Base-by-base conservation (phyloP, 1,140 invertebrate genomes). In the Eubasilissa regina region DNA sequence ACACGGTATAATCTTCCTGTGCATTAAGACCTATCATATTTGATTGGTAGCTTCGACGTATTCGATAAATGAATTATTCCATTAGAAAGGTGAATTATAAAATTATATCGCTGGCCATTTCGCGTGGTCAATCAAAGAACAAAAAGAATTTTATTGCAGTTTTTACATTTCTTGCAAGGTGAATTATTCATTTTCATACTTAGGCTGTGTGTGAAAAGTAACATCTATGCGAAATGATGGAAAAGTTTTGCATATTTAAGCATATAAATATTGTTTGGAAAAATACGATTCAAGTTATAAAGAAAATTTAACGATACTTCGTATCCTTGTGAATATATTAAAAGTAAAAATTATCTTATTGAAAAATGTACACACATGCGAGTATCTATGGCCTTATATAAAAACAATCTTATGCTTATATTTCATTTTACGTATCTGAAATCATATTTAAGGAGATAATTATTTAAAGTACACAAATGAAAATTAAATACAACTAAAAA, bases 21-120 rank as follows among this genome's bases (percentile, higher is more conserved):
- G 12, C 35, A 64, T 64, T 44, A 64, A 64, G 35, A 64, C 60
- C 19, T 43, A 35, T 64, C 60, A 25, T n/a, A 43, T 64, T n/a
- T 43, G 60, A 64, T 64, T 64, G 35, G 60, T 25, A 64, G 60
- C 19, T 35, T 64, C 48, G 48, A 12, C 11, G 35, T 25, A 64
- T 43, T 64, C 19, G 13, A 64, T 43, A 44, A 64, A 35, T 64
- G 60, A 64, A 8, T 25, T 64, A 21, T 12, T 58, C 55, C 55
- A 58, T 58, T 58, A 58, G 17, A 58, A 58, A 58, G 35, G 60
- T n/a, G 60, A 64, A 64, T 64, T 64, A n/a, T 58, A 21, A 58
- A 58, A 58, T 58, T 58, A 58, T 58, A 21, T 35, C 25, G 25
- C 13, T 7, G 8, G 13, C 17, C 55, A 58, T 43, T 64, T 64